A percentile compares a stretch with the other conserved stretches of the same genome.
Conservation (phyloP, 2,888 invertebrate species). For the Druceiella hillmani region DNA sequence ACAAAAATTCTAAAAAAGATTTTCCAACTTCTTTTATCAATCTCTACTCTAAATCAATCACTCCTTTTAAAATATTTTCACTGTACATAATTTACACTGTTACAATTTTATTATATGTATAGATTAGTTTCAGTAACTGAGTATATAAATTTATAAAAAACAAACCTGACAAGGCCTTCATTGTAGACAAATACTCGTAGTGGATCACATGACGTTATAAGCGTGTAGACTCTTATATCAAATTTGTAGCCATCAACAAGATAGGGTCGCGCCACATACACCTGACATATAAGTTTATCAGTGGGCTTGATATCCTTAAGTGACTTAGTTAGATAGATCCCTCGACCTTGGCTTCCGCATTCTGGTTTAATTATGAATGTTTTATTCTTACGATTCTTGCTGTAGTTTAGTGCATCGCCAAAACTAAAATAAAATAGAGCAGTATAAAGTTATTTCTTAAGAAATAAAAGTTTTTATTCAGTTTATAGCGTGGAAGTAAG, state of each 20-base stretch:
- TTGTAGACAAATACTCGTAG: constrained; percentile 85
- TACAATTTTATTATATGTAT: too few relatives aligned
- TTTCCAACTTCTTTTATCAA: constrained; percentile 6
- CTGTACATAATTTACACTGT: too few relatives aligned
- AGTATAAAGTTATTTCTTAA: too few relatives aligned
- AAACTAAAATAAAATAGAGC: constrained; percentile 48
- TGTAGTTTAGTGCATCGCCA: constrained; percentile 67
- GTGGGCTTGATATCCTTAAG: constrained; percentile 72
- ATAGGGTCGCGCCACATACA: constrained; percentile 62
- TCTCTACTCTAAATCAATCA: constrained; percentile 4
- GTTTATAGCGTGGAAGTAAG: too few relatives aligned
- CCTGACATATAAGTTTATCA: constrained; percentile 84
- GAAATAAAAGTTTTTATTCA: too few relatives aligned
- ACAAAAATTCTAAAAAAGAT: background rate
- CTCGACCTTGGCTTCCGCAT: constrained; percentile 84
- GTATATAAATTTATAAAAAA: constrained; percentile 5
- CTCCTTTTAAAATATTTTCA: too few relatives aligned
- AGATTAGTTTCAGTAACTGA: too few relatives aligned
- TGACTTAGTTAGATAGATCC: constrained; percentile 80
- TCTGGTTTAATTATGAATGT: constrained; percentile 90
- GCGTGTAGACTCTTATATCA: constrained; percentile 81
- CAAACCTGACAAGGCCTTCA: constrained; percentile 77
- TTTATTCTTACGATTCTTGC: constrained; percentile 63
- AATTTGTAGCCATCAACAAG: constrained; percentile 91
- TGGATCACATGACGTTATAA: constrained; percentile 89